Conservation (phyloP, 35 echinoderm and acorn worm genomes). For the Apostichopus parvimensis region DNA sequence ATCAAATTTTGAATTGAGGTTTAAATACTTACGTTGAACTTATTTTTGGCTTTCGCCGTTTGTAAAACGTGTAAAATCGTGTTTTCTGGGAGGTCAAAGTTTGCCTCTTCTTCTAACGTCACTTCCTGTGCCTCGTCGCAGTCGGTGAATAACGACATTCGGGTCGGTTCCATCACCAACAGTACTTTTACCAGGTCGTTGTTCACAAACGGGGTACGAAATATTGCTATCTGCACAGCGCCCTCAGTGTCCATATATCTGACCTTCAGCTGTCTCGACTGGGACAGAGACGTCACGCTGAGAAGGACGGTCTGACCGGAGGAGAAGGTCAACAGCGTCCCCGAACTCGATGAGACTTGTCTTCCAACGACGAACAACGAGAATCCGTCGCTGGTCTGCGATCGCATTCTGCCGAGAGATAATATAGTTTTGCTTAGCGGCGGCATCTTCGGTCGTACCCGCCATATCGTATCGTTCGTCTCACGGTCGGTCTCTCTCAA, state of each 20-base stretch:
- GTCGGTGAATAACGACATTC: neutral
- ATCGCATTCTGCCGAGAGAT: neutral
- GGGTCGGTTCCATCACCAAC: neutral
- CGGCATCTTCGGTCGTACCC: conserved; percentile 40
- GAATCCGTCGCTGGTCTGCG: neutral
- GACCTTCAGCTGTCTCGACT: conserved; percentile 39
- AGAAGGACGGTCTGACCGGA: neutral
- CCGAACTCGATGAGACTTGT: conserved; percentile 10
- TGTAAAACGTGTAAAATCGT: conserved; percentile 29
- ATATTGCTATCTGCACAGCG: neutral
- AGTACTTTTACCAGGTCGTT: neutral
- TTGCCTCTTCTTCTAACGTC: neutral
- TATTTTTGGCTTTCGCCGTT: conserved; percentile 41
- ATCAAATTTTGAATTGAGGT: no score
- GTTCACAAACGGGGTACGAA: conserved; percentile 1
- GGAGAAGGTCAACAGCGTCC: conserved; percentile 15
- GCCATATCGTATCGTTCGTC: conserved; percentile 14
- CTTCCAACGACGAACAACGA: conserved; percentile 15
- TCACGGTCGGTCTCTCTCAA: neutral
- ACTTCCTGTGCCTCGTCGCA: neutral
- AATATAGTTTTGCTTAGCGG: neutral
- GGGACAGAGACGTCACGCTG: conserved; percentile 22
- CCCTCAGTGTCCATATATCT: conserved; percentile 9
- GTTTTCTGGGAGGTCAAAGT: neutral
- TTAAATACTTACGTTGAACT: conserved; percentile 55